Base-by-base conservation (phyloP, 2,113 vertebrate species). In the Chionodraco myersi region DNA sequence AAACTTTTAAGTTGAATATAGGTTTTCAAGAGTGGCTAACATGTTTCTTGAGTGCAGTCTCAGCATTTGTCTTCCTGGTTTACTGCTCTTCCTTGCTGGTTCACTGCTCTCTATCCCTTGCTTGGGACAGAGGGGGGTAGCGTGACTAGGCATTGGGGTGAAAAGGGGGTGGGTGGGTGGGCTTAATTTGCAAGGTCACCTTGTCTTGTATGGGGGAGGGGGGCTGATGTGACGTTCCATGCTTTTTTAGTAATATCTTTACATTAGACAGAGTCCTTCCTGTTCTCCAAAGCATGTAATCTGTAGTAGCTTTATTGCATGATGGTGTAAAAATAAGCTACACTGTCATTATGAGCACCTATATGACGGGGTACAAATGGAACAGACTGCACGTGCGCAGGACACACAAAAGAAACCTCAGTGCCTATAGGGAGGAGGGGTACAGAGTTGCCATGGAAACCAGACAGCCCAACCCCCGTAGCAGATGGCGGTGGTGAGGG, bases 401-500 rank as follows among this genome's bases (percentile, higher is more conserved):
- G 86, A 69, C 74, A 82, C 87, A 87, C 91, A 93, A 92, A 90
- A 88, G 87, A 74, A 87, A 72, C 62, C 83, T 68, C 54, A 52
- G 30, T 26, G 76, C 77, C 75, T 76, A 53, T 45, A 56, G 57
- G 89, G 84, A 91, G 92, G 90, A 88, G 87, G 91, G 91, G 89
- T 83, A 81, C 72, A 2, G 41, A 1, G 84, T 93, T 82, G 16
- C 88, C 79, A 86, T 93, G 85, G 91, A 92, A 92, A 93, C 92
- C 84, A 41, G 92, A 89, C 88, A 75, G 90, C 87, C 88, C 84
- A 85, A 88, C 92, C 92, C 90, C 87, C 83, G 5, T 52, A 88
- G 70, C 92, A 93, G 92, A 93, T 93, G 92, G 92, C 86, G 77
- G 87, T 70, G 75, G 87, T 85, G 83, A 65, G 83, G 87, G 76